Evolutionary conservation across 1,140 invertebrate species (phyloP), one percentile per base, ranked within the genome.

Genomic region (Chrysoperla carnea): DNA sequence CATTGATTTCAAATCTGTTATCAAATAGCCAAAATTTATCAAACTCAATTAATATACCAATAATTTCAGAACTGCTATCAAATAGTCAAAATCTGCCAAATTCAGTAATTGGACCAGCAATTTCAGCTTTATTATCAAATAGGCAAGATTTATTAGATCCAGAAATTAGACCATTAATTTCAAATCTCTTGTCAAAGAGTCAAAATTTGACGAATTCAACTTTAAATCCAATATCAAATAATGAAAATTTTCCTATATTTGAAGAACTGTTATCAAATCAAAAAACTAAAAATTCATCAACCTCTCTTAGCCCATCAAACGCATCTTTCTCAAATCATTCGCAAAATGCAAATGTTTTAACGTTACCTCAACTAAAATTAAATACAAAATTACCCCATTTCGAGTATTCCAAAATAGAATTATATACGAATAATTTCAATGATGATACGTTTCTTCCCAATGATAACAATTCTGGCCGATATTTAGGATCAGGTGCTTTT

Each of bases 401-500:
- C 44, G 46, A 46, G 6, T 71, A 68, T 47, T 17, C 37, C 1
- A 47, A 64, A 29, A 49, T 72, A n/a, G 51, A 62, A 51, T 42
- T 47, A 11, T 48, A 52, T 6, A 65, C 61, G 6, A 50, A 61
- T 44, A 41, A 55, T 43, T 66, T 66, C 42, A 48, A 53, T 42
- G 52, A 61, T 8, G 38, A 40, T 9, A 2, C 2, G 5, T 23
- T 3, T 23, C 4, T 27, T 9, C 9, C 2, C 1, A 40, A 29
- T 27, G 27, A 11, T 5, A 9, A 33, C 33, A 27, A 7, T 29
- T 29, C 49, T 43, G 63, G 62, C 33, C 56, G 64, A 9, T 65
- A 67, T 49, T 62, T 84, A 43, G 80, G 80, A 4, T 64, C 63
- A 46, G 80, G 80, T 39, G 77, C 75, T 8, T 82, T 78, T 63